Evolutionary conservation across 2,888 invertebrate species (phyloP).

Genomic region (Lycaena phlaeas): DNA sequence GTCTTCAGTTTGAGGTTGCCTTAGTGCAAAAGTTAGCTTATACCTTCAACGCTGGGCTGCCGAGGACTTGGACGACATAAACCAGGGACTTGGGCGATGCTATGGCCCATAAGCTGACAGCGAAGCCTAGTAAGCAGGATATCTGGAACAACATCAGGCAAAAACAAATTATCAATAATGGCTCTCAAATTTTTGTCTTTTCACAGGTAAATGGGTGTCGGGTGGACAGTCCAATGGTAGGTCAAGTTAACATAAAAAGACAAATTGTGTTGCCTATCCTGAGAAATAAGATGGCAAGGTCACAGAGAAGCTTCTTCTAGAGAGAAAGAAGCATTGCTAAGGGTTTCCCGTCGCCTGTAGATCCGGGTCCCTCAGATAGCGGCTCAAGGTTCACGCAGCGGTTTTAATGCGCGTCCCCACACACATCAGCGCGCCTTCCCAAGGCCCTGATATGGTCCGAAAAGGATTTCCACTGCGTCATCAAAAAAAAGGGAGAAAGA

Average conservation of each 20-base stretch:
- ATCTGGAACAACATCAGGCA: slow-evolving; percentile 31
- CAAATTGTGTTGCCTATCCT: no score
- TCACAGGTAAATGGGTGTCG: neutral
- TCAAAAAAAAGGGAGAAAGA: no score
- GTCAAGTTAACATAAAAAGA: neutral
- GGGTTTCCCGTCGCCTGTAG: no score
- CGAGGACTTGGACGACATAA: slow-evolving; percentile 24
- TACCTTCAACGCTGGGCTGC: slow-evolving; percentile 33
- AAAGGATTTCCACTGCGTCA: no score
- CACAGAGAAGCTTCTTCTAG: no score
- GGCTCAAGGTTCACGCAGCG: no score
- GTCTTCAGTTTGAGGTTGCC: no score
- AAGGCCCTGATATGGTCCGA: no score
- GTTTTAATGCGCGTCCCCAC: no score
- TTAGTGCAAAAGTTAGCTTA: neutral
- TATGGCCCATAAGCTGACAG: slow-evolving; percentile 37
- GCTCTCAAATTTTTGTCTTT: neutral
- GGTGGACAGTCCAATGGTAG: neutral
- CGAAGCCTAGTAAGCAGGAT: slow-evolving; percentile 26
- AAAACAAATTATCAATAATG: neutral
- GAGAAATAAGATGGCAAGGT: no score
- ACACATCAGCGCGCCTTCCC: no score
- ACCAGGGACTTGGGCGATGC: slow-evolving; percentile 32
- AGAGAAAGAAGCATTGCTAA: neutral
- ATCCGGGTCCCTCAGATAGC: no score